Base-by-base conservation (phyloP, 2,888 invertebrate species). In the Clostera curtula region DNA sequence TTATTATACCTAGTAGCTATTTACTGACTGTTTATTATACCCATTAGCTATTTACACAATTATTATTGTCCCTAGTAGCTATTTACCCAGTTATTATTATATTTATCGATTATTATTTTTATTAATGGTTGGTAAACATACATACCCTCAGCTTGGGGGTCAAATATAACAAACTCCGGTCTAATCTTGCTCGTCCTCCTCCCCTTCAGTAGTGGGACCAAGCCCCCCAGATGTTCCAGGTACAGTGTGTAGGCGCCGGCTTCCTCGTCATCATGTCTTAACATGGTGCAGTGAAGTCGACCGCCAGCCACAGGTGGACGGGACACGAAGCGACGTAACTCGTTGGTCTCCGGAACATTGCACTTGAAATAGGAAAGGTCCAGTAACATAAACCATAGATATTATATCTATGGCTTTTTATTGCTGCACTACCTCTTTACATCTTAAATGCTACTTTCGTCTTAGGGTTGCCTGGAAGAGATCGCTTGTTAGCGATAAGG, bases 161-260 rank as follows among this genome's bases (percentile, higher is more conserved):
- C 96, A 65, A 94, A 96, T 56, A 99, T 98, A 31, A 98, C 96
- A 73, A 99, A 99, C 75, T 98, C 98, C 0, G 98, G 98, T 29
- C 97, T 87, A 43, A 99, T 93, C 82, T 98, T 98, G 71, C 97
- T 97, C 34, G 96, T 97, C 36, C 98, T 85, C 52, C 97, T 93
- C 11, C 98, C 98, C 66, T 98, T 97, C 7, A 99, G 86, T 28
- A 99, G 85, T 0, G 99, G 98, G 41, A 99, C 96, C 24, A 98
- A 85, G 1, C 98, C 98, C 2, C 98, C 98, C 16, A 98, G 86
- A 72, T 97, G 97, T 69, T 98, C 98, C 49, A 98, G 84, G 71
- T 98, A 98, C 7, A 95, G 77, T 0, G 94, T 95, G 64, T 95
- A 95, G 47, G 93, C 93, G 15, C 92, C 93, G 8, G 89, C 76